Evolutionary conservation across 2,113 vertebrate genomes (phyloP), one percentile per base, ranked within the genome.

Genomic region (Camelus dromedarius): DNA sequence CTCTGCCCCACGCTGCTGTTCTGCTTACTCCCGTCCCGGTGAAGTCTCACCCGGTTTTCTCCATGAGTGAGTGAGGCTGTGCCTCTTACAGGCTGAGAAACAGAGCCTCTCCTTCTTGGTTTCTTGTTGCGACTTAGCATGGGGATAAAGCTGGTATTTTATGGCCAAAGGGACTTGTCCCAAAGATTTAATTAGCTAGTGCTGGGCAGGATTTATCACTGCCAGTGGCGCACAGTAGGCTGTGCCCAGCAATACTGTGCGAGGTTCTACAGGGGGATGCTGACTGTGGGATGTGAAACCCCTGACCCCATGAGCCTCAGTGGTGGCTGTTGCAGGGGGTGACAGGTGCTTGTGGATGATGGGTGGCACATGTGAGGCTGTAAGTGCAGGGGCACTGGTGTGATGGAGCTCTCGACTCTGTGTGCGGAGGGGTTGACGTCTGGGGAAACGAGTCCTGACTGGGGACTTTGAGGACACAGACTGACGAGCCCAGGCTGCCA

Each of bases 241-340:
- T 22, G 2, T 35, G 6, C 67, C 32, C 28, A 24, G 54, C 4
- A 24, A 42, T 3, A 18, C 20, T 18, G 4, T 3, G 13, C 0
- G 8, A 32, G 77, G 72, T 20, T 54, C 46, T 8, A 2, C 0
- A 9, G 38, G 60, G 60, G 46, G 46, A 18, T 48, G 70, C 46
- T 58, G 82, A 32, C 38, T 0, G 2, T 52, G 35, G 35, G 58
- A n/a, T 77, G 48, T 60, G 58, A 46, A 93, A 72, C 4, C 81
- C 16, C 24, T 13, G 11, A 4, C 10, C 42, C n/a, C 1, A 0
- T 10, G 76, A 20, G 62, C 56, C 54, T 60, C 1, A 0, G 4
- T 42, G 2, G n/a, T 46, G 72, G 52, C 52, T 62, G 32, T 35
- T 52, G 64, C 30, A 18, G 52, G 58, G 5, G 0, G 26, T 2